Evolutionary conservation across 2,888 invertebrate genomes (phyloP), one percentile per base, ranked within the genome.

Genomic region (Plagiodera versicolora): DNA sequence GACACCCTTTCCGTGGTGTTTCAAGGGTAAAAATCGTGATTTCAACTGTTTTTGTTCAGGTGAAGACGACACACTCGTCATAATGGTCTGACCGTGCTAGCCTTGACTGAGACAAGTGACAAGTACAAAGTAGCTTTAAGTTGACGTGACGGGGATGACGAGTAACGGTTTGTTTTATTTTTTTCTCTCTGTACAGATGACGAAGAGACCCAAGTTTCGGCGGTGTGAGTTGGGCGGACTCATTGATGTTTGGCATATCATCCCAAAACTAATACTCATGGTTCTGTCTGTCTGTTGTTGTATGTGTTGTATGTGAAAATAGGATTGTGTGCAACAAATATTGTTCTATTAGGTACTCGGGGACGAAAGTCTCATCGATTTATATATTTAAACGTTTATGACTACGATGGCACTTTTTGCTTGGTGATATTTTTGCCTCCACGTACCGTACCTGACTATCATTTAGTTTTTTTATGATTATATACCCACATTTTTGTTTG

Each of bases 181-280:
- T 74, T 77, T 72, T 76, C 75, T n/a, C n/a, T n/a, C n/a, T n/a
- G 82, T 80, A 64, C 82, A 86, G 86, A 86, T 82, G 87, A 87
- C 72, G 87, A 87, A 73, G 86, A 86, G 75, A 84, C 87, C 57
- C 87, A 87, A 80, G 87, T 87, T 66, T 87, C 87, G 56, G 87
- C 87, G 61, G 87, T 87, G 66, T 81, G 74, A 78, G 44, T 59
- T 54, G 51, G 52, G 59, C 57, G 65, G 14, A 39, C 14, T 14
- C 51, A 69, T 69, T 60, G 63, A 66, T 69, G 67, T 68, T 64
- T 54, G 64, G 65, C 69, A 68, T 69, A 70, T 70, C 68, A 68
- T 64, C 67, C 62, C 65, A 56, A 57, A 62, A 54, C 52, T 60
- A 70, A 68, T 71, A 70, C 67, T 73, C 68, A 67, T 67, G 66